Conservation (phyloP, 2,888 invertebrate species). For the Tribolium freemani region DNA sequence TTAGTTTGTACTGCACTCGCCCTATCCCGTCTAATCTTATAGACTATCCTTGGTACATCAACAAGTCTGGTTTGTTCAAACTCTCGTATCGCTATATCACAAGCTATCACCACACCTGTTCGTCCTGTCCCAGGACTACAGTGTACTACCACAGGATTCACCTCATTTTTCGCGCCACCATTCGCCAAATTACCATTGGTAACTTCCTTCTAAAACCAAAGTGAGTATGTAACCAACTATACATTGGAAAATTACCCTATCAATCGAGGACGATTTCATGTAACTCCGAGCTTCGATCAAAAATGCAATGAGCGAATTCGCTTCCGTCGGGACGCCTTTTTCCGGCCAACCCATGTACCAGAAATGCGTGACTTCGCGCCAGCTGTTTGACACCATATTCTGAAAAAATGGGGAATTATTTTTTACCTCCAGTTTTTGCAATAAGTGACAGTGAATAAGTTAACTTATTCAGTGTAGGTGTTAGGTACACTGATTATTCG, state of each 20-base stretch:
- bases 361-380: constrained; percentile 90
- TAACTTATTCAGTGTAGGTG: too few species aligned
- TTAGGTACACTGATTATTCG: too few species aligned
- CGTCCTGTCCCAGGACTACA: constrained; percentile 94
- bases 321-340: constrained; percentile 88
- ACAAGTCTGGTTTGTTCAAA: constrained; percentile 85
- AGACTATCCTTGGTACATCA: constrained; percentile 90
- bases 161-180: constrained; percentile 59
- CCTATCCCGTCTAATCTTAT: constrained; percentile 86
- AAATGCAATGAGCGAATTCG: constrained; percentile 88
- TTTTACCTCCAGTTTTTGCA: background rate
- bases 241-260: constrained; percentile 53
- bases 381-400: constrained; percentile 85
- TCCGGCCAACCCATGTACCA: constrained; percentile 95
- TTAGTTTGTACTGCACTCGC: constrained; percentile 92
- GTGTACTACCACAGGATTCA: constrained; percentile 84
- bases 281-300: constrained; percentile 84
- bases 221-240: too few species aligned
- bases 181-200: constrained; percentile 57
- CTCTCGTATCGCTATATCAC: constrained; percentile 89
- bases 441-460: too few species aligned
- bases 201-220: constrained; percentile 53
- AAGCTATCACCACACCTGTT: constrained; percentile 87
- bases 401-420: constrained; percentile 60
- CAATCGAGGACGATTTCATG: constrained; percentile 64